Evolutionary conservation across 2,797 vertebrate species (phyloP), one percentile per base, ranked within the genome.

Genomic region (Fundulus diaphanus): DNA sequence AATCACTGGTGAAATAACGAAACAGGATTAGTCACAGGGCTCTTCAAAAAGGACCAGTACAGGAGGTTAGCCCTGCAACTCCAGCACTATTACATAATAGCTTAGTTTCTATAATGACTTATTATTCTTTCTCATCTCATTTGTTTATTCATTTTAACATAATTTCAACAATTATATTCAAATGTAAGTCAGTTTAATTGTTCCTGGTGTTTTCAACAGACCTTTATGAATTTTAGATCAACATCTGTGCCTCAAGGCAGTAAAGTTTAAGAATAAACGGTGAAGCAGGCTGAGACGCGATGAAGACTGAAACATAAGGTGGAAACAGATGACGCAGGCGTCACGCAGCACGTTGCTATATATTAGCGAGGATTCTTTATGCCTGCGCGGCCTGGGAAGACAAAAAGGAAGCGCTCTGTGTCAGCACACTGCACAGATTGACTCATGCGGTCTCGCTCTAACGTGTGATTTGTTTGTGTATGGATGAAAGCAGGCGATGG

Each of bases 241-340:
- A 11, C 65, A 29, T 40, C 0, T 18, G 2, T 27, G 20, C 35
- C 37, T 65, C 12, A 35, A 52, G 65, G 46, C 37, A 7, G 24
- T 18, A 3, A 70, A 27, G 22, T 70, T 81, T 82, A 3, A 3
- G 24, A 79, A 69, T 74, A n/a, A 85, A 87, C 77, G 75, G 86
- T 78, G 56, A 67, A 80, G 51, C 0, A 1, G 49, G 33, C 63
- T 69, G 0, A 15, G 72, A 80, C 68, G 79, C 46, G 5, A 54
- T 40, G 35, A 24, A 70, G 66, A 31, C 59, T 8, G 2, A 54
- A 46, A 7, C 24, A 3, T n/a, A 61, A 66, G n/a, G 76, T 13
- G 51, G 42, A 29, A 56, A 74, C 69, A 37, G 31, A 73, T 89
- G 89, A 91, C 79, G 82, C 78, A 88, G 57, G 75, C 35, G 24